A percentile compares a stretch with the other conserved stretches of the same genome.
phyloP scores from a whole-genome alignment of 2,113 vertebrate genomes.

The Cepphus grylle region DNA sequence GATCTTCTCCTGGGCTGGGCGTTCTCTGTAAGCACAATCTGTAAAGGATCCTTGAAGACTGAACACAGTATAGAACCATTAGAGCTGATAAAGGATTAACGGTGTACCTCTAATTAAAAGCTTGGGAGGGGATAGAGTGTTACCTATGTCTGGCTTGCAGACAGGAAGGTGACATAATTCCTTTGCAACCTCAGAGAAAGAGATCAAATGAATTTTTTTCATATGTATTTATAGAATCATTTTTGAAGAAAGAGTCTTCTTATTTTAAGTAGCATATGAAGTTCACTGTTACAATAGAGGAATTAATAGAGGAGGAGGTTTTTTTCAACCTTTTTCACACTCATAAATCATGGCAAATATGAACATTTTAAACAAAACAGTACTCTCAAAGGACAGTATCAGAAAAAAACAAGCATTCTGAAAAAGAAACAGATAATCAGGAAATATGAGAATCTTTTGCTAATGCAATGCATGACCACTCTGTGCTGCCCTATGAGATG shows the following conservation, averaged over 20 bases:
- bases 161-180: conserved; percentile 35
- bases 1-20: background rate
- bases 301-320: background rate
- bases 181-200: conserved; percentile 17
- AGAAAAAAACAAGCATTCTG: background rate
- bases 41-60: background rate
- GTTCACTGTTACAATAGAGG: background rate
- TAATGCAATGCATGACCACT: background rate
- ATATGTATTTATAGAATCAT: conserved; percentile 2
- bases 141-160: conserved; percentile 32
- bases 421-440: background rate
- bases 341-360: background rate
- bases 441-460: background rate
- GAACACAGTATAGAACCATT: background rate
- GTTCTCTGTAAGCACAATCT: background rate
- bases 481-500: background rate
- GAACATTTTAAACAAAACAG: background rate
- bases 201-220: conserved; percentile 12
- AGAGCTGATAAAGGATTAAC: background rate
- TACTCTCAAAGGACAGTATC: background rate
- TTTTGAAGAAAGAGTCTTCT: conserved; percentile 33
- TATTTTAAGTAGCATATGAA: background rate
- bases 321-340: background rate
- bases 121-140: background rate
- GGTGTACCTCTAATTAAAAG: background rate